Base-by-base conservation (phyloP, 2,113 vertebrate species). In the Hemichromis elongatus region DNA sequence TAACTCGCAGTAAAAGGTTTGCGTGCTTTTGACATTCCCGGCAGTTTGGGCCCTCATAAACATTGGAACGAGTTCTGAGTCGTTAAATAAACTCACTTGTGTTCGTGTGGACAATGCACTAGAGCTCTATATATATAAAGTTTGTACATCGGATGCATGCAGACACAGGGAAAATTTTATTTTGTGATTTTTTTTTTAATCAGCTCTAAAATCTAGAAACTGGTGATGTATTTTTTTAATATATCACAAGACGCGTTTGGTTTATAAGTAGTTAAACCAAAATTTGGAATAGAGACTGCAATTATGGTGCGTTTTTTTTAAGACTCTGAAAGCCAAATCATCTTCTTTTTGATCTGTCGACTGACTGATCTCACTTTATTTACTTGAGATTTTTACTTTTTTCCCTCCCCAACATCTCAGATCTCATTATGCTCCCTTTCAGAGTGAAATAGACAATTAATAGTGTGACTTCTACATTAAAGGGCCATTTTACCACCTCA, bases 231-330 rank as follows among this genome's bases (percentile, higher is more conserved):
- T 24, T 68, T 4, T 68, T 68, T 73, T 18, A 11, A 19, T 47
- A 30, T 28, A 73, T 50, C 9, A 50, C 47, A 50, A 75, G 68
- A 50, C 16, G 42, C 0, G 28, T 21, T 3, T 45, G 0, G 14
- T 73, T 73, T 73, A 45, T 73, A 11, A 9, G 18, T 50, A 4
- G 50, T 50, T 75, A 50, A 75, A 75, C 16, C 42, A 50, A 30
- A 6, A 42, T 30, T 50, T 30, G 40, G 0, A 19, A 50, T 0
- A n/a, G 24, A 47, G 9, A 2, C 42, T 50, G 19, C 26, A 75
- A 50, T 5, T 30, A 3, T 6, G 7, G 16, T 18, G 13, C 14
- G 6, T 63, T 12, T 63, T 12, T 63, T 12, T 28, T 16, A 73
- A 7, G 42, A 1, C 42, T 50, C 68, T 18, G 16, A 30, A 75